Percentiles rank a stretch among this genome's conserved stretches.
Conservation (phyloP, 1,140 invertebrate genomes). For the Protaetia brevitarsis region DNA sequence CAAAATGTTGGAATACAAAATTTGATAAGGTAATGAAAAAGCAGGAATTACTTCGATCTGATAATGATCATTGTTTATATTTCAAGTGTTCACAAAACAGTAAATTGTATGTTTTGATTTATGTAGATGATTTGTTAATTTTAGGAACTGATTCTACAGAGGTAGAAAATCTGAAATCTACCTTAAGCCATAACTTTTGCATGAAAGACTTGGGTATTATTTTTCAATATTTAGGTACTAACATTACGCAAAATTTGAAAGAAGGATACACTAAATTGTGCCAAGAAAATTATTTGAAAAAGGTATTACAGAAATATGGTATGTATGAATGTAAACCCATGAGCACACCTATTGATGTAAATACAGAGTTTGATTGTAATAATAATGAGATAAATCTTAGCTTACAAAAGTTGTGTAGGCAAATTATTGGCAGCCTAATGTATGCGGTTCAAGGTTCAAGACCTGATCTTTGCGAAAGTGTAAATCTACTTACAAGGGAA, state of each 20-base stretch:
- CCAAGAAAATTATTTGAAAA: conserved; percentile 20
- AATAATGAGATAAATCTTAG: background rate
- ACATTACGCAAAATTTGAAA: conserved; percentile 7
- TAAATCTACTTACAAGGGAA: too few species aligned
- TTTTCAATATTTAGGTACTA: conserved; percentile 26
- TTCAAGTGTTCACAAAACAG: background rate
- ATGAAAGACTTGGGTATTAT: conserved; percentile 36
- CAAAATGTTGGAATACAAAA: conserved; percentile 22
- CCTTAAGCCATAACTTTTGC: conserved; percentile 28
- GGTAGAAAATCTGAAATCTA: conserved; percentile 25
- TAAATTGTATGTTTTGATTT: conserved; percentile 27
- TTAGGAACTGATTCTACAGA: conserved; percentile 30
- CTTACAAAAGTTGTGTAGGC: conserved; percentile 27
- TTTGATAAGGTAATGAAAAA: conserved; percentile 28
- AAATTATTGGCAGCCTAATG: conserved; percentile 38
- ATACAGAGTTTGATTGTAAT: background rate
- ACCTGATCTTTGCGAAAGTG: conserved; percentile 37
- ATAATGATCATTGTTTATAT: conserved; percentile 27
- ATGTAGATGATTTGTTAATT: conserved; percentile 31
- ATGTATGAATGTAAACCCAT: conserved; percentile 26
- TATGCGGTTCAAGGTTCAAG: conserved; percentile 39
- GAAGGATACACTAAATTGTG: background rate
- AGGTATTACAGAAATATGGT: conserved; percentile 21
- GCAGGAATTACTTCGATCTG: conserved; percentile 12
- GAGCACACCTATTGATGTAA: conserved; percentile 24